These are phyloP conservation scores for Xenopus laevis DNA, from an alignment of 2,113 vertebrate species.

Conservation along the genomic window DNA sequence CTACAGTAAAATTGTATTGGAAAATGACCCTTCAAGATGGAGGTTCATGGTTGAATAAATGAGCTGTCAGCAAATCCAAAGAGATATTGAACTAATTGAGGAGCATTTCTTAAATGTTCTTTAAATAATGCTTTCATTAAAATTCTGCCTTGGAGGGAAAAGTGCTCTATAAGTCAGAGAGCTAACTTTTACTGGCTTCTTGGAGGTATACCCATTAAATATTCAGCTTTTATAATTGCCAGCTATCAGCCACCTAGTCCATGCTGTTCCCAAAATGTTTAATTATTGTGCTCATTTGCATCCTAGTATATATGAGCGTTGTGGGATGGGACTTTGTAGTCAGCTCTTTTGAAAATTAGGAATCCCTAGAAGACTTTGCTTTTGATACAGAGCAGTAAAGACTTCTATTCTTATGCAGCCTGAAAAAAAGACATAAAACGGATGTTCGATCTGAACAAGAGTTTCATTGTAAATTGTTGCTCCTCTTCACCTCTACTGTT, in stretches of 20 bases:
- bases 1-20: slow-evolving; percentile 49
- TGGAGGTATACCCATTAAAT: slow-evolving; percentile 74
- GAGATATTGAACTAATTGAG: slow-evolving; percentile 60
- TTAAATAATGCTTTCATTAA: slow-evolving; percentile 77
- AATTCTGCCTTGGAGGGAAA: slow-evolving; percentile 72
- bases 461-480: slow-evolving; percentile 18
- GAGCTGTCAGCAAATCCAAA: slow-evolving; percentile 62
- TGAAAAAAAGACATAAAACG: slow-evolving; percentile 14
- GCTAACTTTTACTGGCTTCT: slow-evolving; percentile 74
- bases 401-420: background rate
- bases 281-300: slow-evolving; percentile 82
- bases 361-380: slow-evolving; percentile 14
- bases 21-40: slow-evolving; percentile 57
- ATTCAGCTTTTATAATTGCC: slow-evolving; percentile 76
- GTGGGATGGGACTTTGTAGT: slow-evolving; percentile 23
- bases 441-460: slow-evolving; percentile 4
- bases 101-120: slow-evolving; percentile 57
- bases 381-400: slow-evolving; percentile 19
- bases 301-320: slow-evolving; percentile 33
- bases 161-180: slow-evolving; percentile 74
- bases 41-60: slow-evolving; percentile 63
- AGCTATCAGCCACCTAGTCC: slow-evolving; percentile 75
- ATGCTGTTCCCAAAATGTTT: slow-evolving; percentile 69
- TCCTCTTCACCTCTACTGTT: slow-evolving; percentile 11
- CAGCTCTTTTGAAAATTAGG: slow-evolving; percentile 15